Percentiles rank a stretch among this genome's conserved stretches.
These are phyloP conservation scores for Troilus luridus DNA, from an alignment of 2,888 invertebrate species.

Conservation along the genomic window DNA sequence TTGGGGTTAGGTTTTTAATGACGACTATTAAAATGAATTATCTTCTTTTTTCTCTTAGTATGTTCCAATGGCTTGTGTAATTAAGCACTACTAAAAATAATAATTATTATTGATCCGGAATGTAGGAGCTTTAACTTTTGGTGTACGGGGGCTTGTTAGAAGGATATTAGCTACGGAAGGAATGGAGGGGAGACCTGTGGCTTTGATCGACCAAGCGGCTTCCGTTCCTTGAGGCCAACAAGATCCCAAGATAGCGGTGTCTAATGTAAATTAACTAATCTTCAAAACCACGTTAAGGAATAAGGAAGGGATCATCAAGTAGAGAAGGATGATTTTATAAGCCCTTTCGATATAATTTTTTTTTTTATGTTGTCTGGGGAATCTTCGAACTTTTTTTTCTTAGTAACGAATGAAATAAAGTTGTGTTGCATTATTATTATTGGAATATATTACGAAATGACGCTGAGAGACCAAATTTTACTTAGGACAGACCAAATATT, in stretches of 20 bases:
- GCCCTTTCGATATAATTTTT: neutral
- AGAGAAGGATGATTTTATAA: neutral
- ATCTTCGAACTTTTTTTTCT: neutral
- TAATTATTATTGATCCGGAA: neutral
- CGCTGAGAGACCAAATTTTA: too few species aligned
- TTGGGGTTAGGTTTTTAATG: too few species aligned
- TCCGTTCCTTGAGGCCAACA: neutral
- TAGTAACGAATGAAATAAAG: too few species aligned
- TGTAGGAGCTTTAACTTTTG: neutral
- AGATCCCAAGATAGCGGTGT: neutral
- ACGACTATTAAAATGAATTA: too few species aligned
- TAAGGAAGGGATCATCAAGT: neutral
- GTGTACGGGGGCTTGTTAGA: neutral
- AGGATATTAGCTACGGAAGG: neutral
- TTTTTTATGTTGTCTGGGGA: neutral
- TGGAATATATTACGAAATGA: too few species aligned
- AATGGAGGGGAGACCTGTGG: neutral
- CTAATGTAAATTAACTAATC: slow-evolving; percentile 15
- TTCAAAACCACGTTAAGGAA: neutral
- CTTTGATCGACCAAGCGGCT: slow-evolving; percentile 12
- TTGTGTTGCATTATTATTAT: too few species aligned
- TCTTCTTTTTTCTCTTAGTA: too few species aligned
- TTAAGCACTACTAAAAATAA: too few species aligned
- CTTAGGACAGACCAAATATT: too few species aligned
- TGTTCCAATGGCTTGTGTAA: too few species aligned